Percentiles rank a stretch among this genome's conserved stretches.
Conservation (phyloP, 30 jellyfish, hydroid and myxozoan species). For the Nemopilema nomurai region DNA sequence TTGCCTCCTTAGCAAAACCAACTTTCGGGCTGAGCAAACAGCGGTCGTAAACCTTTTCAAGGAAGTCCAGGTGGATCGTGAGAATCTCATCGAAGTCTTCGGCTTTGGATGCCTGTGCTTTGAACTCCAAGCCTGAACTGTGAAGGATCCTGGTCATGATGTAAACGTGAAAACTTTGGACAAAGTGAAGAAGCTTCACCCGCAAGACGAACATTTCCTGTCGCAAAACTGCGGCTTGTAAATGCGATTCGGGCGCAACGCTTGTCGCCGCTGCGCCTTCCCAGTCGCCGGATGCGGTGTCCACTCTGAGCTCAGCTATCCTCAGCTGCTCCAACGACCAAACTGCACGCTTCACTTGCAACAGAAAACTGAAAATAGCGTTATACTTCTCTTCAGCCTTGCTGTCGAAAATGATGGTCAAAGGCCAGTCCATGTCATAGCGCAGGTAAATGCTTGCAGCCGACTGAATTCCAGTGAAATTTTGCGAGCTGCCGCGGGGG, state of each 20-base stretch:
- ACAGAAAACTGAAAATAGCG: constrained; percentile 68
- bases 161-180: constrained; percentile 79
- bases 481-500: constrained; percentile 12
- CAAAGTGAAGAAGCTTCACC: constrained; percentile 79
- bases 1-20: constrained; percentile 82
- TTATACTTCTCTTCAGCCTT: constrained; percentile 73
- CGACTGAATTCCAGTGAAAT: constrained; percentile 16
- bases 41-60: constrained; percentile 76
- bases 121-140: constrained; percentile 65
- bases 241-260: background rate
- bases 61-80: constrained; percentile 57
- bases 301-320: constrained; percentile 23
- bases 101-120: constrained; percentile 50
- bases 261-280: constrained; percentile 4
- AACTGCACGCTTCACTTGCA: constrained; percentile 82
- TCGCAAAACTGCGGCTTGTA: constrained; percentile 4
- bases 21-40: constrained; percentile 83
- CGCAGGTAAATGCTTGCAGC: constrained; percentile 39
- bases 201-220: constrained; percentile 68
- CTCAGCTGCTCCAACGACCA: constrained; percentile 87
- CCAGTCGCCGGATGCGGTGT: background rate
- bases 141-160: constrained; percentile 77
- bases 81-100: constrained; percentile 80
- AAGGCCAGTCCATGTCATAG: constrained; percentile 72
- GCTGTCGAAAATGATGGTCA: constrained; percentile 70